A percentile compares a stretch with the other conserved stretches of the same genome.
These are phyloP conservation scores for Jaculus jaculus DNA, from an alignment of 2,113 vertebrate genomes.

Conservation along the genomic window DNA sequence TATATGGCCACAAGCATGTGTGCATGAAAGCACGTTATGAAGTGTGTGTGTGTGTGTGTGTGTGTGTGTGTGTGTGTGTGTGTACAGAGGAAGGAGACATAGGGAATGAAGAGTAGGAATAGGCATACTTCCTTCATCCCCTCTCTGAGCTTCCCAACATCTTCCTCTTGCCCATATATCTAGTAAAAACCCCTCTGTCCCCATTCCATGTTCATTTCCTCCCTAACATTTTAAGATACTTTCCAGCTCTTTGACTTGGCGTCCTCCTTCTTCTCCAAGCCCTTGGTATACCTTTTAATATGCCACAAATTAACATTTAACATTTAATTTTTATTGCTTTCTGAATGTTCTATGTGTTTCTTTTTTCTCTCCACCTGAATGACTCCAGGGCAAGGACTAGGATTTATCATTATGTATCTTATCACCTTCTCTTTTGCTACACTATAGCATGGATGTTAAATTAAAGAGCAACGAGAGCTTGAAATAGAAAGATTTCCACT, in stretches of 20 bases:
- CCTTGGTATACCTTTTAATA: neutral
- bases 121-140: accelerated
- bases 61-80: too few species aligned
- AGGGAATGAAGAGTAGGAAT: neutral
- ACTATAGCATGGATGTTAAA: neutral
- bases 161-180: neutral
- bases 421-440: neutral
- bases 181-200: neutral
- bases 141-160: neutral
- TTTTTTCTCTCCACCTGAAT: neutral
- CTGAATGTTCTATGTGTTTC: neutral
- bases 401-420: neutral
- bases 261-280: neutral
- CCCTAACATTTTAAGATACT: neutral
- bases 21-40: too few species aligned
- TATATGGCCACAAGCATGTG: neutral
- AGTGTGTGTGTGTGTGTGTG: too few species aligned
- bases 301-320: neutral
- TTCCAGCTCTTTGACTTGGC: neutral
- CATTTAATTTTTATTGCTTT: neutral
- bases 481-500: conserved; percentile 20
- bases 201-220: neutral
- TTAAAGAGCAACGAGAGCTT: neutral
- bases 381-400: neutral
- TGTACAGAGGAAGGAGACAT: too few species aligned